Percentiles rank a stretch among this genome's conserved stretches.
Evolutionary conservation across 2,888 invertebrate species (phyloP).

Genomic region (Entomobrya proxima): DNA sequence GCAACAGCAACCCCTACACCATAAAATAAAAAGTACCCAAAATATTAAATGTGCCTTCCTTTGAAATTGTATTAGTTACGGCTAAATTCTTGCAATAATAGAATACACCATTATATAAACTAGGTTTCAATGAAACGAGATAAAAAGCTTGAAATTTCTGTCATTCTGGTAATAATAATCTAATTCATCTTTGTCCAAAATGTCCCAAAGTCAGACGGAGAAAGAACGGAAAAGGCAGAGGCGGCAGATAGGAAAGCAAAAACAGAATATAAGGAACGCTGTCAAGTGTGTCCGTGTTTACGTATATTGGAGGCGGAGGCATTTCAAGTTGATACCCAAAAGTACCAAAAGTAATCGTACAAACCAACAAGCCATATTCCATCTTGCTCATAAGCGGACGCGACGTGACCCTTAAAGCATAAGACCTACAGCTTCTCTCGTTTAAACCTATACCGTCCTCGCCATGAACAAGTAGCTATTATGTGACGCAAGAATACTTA

Average conservation of each 20-base stretch:
- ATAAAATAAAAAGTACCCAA: too few species aligned
- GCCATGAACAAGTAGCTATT: not conserved
- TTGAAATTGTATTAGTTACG: constrained; percentile 5
- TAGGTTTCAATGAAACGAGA: constrained; percentile 44
- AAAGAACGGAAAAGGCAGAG: too few species aligned
- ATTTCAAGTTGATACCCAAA: too few species aligned
- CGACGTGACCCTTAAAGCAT: too few species aligned
- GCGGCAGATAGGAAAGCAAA: not conserved
- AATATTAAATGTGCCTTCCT: not conserved
- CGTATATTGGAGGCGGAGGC: too few species aligned
- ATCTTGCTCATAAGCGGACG: too few species aligned
- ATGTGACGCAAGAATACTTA: not conserved
- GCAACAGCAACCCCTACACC: too few species aligned
- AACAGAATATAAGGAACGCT: not conserved
- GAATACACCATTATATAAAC: not conserved
- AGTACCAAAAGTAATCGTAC: too few species aligned
- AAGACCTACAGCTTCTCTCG: too few species aligned
- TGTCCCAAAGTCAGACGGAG: constrained; percentile 21
- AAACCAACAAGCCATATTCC: too few species aligned
- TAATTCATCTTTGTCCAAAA: constrained; percentile 52
- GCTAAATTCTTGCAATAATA: not conserved
- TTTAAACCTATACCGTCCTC: too few species aligned
- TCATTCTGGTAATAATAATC: constrained; percentile 48
- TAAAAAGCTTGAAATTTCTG: constrained; percentile 49
- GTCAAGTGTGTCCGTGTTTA: constrained; percentile 22